These are phyloP conservation scores for Bambusicola thoracicus DNA, from an alignment of 2,113 vertebrate genomes.

Conservation along the genomic window DNA sequence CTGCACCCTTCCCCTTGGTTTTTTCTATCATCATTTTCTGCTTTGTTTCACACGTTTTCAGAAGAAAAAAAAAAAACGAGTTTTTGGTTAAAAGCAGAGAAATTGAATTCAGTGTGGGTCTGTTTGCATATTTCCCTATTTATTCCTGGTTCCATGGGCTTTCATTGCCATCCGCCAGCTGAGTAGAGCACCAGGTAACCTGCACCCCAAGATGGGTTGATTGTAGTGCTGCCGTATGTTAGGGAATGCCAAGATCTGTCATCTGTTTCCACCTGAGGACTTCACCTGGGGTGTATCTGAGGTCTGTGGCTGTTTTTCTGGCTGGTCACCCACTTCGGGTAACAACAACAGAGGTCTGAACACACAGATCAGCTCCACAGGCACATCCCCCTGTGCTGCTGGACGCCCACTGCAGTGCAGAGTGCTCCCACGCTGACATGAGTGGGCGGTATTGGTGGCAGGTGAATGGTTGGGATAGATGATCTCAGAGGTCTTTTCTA, in stretches of 20 bases:
- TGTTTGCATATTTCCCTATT: background rate
- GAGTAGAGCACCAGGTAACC: background rate
- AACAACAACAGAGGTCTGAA: background rate
- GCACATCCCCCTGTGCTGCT: fast-evolving
- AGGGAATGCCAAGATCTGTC: background rate
- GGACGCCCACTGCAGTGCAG: background rate
- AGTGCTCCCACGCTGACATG: background rate
- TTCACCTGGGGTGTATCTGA: background rate
- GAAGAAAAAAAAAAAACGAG: background rate
- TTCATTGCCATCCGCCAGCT: background rate
- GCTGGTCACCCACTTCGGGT: background rate
- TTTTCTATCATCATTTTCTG: conserved; percentile 46
- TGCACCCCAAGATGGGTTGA: background rate
- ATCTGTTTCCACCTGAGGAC: background rate
- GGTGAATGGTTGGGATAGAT: too few species aligned
- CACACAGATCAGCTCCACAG: background rate
- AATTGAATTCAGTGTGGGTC: conserved; percentile 20
- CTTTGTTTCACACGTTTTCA: conserved; percentile 48
- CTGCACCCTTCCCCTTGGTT: background rate
- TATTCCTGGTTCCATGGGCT: background rate
- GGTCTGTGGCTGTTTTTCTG: background rate
- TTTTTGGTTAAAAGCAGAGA: conserved; percentile 23
- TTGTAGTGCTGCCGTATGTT: background rate
- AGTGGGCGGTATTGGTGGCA: too few species aligned
- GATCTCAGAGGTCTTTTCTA: too few species aligned